phyloP scores from a whole-genome alignment of 2,113 vertebrate genomes.

The Misgurnus mizolepis region DNA sequence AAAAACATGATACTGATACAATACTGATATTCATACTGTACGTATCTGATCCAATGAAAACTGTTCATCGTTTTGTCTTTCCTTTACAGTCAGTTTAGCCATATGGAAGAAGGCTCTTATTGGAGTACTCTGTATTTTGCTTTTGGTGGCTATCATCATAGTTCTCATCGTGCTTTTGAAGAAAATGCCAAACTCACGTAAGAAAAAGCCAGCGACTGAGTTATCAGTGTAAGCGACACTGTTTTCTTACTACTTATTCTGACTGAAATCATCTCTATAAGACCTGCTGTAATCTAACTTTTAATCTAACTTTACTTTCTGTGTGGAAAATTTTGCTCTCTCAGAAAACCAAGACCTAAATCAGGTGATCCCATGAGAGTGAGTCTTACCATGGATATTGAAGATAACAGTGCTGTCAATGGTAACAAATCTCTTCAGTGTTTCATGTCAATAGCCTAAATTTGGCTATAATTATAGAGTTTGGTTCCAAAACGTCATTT shows the following conservation, averaged over 20 bases:
- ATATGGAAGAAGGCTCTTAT: conserved; percentile 73
- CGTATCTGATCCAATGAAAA: no score
- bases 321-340: conserved; percentile 28
- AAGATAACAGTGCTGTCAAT: conserved; percentile 63
- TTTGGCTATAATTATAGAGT: background rate
- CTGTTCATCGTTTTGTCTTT: conserved; percentile 20
- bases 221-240: conserved; percentile 71
- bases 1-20: background rate
- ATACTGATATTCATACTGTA: no score
- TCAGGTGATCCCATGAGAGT: conserved; percentile 62
- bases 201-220: conserved; percentile 47
- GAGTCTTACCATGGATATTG: conserved; percentile 68
- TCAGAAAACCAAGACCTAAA: conserved; percentile 71
- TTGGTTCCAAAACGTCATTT: no score
- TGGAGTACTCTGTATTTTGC: conserved; percentile 59
- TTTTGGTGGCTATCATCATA: conserved; percentile 59
- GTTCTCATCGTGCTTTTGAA: conserved; percentile 60
- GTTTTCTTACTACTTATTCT: background rate
- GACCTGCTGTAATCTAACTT: background rate
- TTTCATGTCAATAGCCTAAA: background rate
- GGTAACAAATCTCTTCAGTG: conserved; percentile 54
- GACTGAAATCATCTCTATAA: background rate
- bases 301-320: background rate
- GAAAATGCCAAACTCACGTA: conserved; percentile 50
- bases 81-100: conserved; percentile 69